These are phyloP conservation scores for Centropyge bicolor DNA, from an alignment of 2,797 vertebrate genomes.

Conservation along the genomic window DNA sequence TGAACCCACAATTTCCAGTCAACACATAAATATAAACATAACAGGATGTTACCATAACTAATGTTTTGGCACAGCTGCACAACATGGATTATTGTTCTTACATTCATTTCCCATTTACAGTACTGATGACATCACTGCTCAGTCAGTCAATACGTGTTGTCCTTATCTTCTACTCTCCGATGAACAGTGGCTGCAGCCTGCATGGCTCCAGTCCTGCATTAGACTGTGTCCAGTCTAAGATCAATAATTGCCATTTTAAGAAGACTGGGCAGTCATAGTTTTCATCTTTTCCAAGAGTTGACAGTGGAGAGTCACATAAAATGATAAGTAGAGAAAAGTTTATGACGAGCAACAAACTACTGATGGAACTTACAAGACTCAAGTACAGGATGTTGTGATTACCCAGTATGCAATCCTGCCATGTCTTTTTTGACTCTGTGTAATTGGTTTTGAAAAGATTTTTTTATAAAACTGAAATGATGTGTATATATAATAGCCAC, in stretches of 20 bases:
- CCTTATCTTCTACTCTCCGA: not conserved
- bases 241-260: slow-evolving; percentile 17
- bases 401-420: not conserved
- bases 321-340: not conserved
- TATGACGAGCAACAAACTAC: not conserved
- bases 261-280: not conserved
- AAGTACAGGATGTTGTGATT: not conserved
- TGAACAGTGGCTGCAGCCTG: slow-evolving; percentile 14
- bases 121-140: not conserved
- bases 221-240: slow-evolving; percentile 8
- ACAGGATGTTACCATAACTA: not conserved
- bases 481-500: not conserved
- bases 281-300: not conserved
- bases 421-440: not conserved
- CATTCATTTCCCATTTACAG: not conserved
- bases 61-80: not conserved
- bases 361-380: not conserved
- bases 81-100: not conserved
- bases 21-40: not conserved
- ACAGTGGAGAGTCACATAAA: not conserved
- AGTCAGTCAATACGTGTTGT: not conserved
- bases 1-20: not conserved
- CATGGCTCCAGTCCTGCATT: slow-evolving; percentile 13
- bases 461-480: not conserved
- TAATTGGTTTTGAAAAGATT: not conserved